Evolutionary conservation across 1,140 invertebrate species (phyloP).

Genomic region (Periplaneta americana): DNA sequence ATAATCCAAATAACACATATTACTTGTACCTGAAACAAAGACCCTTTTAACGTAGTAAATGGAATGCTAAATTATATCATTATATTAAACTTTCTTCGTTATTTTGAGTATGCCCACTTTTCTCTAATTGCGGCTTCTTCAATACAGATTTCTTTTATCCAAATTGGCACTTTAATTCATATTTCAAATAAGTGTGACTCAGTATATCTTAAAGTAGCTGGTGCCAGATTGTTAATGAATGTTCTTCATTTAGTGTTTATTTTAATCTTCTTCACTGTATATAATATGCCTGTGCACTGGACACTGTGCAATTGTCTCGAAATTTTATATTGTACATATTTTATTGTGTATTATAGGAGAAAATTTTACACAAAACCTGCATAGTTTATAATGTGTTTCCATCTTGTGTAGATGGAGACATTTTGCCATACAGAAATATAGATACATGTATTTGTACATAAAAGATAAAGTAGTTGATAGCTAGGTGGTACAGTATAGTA

Average conservation of each 20-base stretch:
- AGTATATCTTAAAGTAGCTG: neutral
- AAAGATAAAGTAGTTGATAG: neutral
- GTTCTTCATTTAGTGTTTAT: neutral
- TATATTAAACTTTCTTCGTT: neutral
- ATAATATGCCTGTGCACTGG: neutral
- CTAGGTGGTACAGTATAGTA: neutral
- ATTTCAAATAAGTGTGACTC: neutral
- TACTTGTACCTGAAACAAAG: neutral
- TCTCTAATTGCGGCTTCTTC: neutral
- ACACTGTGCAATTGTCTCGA: neutral
- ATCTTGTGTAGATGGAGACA: neutral
- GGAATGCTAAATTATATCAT: neutral
- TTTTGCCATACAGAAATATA: neutral
- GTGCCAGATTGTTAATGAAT: neutral
- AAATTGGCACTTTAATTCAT: neutral
- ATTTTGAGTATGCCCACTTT: neutral
- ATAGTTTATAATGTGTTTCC: neutral
- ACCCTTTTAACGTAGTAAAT: neutral
- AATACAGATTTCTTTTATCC: neutral
- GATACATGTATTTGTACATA: neutral
- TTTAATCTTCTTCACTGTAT: neutral
- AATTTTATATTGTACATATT: neutral
- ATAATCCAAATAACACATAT: neutral
- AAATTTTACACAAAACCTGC: neutral
- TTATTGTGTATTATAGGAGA: neutral